Evolutionary conservation across 2,797 vertebrate genomes (phyloP).

Genomic region (Crypturellus tataupa): DNA sequence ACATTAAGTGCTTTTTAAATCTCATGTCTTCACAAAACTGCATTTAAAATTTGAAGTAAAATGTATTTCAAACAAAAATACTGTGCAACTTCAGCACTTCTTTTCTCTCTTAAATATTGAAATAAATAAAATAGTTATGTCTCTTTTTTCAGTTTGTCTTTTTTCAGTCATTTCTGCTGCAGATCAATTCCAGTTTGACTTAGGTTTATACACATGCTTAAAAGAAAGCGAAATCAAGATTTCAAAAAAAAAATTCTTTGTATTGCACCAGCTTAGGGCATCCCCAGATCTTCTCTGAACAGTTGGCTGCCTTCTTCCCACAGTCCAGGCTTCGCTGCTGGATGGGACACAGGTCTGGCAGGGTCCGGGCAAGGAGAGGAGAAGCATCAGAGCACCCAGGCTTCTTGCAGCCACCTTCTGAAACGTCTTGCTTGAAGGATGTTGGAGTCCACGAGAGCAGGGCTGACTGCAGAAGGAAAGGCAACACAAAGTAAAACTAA

Average conservation of each 20-base stretch:
- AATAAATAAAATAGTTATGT: conserved; percentile 86
- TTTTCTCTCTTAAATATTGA: conserved; percentile 84
- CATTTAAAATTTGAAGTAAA: conserved; percentile 81
- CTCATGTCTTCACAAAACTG: conserved; percentile 82
- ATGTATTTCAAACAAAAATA: conserved; percentile 85
- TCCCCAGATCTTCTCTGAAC: conserved; percentile 76
- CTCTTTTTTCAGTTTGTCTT: conserved; percentile 71
- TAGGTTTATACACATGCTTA: conserved; percentile 76
- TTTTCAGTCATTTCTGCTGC: conserved; percentile 78
- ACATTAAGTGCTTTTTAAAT: conserved; percentile 81
- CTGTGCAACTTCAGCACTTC: conserved; percentile 79
- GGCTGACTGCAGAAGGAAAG: conserved; percentile 82
- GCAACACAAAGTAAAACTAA: conserved; percentile 83
- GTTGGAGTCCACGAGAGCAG: conserved; percentile 72
- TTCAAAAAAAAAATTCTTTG: conserved; percentile 76
- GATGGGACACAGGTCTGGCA: conserved; percentile 65
- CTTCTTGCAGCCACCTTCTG: conserved; percentile 74
- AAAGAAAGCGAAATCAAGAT: conserved; percentile 76
- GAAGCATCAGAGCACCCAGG: conserved; percentile 57
- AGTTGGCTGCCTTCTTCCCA: conserved; percentile 59
- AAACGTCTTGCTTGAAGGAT: conserved; percentile 82
- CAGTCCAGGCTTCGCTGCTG: conserved; percentile 76
- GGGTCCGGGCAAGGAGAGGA: conserved; percentile 72
- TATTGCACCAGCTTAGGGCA: conserved; percentile 84
- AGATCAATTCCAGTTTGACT: conserved; percentile 80